phyloP scores from a whole-genome alignment of 1,140 invertebrate species.

The Stratiolaelaps scimitus region DNA sequence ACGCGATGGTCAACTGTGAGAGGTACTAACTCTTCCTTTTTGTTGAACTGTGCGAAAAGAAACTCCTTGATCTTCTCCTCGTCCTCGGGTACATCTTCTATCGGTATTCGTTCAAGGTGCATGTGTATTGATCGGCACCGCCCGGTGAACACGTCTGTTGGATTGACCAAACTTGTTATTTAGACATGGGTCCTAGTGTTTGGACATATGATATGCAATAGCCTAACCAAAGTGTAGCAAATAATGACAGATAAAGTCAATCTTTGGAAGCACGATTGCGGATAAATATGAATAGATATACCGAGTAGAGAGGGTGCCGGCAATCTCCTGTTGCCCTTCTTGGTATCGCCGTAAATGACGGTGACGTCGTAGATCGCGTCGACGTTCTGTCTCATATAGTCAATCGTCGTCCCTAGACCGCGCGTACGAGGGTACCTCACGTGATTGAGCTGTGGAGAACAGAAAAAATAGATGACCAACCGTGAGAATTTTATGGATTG shows the following conservation, averaged over 20 bases:
- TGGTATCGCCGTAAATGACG: constrained; percentile 1
- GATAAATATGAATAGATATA: neutral
- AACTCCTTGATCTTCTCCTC: constrained; percentile 10
- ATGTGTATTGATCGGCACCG: neutral
- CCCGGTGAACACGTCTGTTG: neutral
- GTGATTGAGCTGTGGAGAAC: neutral
- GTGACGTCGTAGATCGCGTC: constrained; percentile 19
- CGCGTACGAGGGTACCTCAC: constrained; percentile 13
- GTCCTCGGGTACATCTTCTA: neutral
- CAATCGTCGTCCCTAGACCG: neutral
- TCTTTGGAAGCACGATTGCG: no score
- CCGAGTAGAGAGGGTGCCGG: neutral
- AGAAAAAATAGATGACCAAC: neutral
- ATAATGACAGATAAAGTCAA: no score
- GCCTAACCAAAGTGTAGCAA: no score
- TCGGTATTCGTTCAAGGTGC: neutral
- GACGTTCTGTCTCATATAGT: constrained; percentile 5
- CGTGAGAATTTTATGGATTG: neutral
- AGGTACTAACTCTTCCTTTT: constrained; percentile 11
- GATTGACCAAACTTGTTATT: no score
- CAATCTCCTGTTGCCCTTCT: neutral
- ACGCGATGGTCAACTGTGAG: no score
- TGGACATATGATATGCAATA: no score
- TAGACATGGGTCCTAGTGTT: no score
- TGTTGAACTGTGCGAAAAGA: constrained; percentile 1